Conservation (phyloP, 2,888 invertebrate species). For the Julus scanicus region DNA sequence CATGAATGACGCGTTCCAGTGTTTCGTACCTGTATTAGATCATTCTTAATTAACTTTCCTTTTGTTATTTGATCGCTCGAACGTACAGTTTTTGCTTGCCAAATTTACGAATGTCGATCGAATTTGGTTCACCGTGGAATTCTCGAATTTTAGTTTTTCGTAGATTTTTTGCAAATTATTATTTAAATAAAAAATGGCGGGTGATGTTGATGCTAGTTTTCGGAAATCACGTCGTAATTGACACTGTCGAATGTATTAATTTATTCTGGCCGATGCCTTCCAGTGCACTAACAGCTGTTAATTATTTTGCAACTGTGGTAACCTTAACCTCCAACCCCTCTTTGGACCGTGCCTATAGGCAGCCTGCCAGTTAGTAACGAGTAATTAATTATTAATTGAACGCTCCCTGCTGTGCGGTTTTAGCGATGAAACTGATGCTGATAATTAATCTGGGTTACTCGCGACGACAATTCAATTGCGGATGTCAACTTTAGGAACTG, state of each 20-base stretch:
- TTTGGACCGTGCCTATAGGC: conserved; percentile 2
- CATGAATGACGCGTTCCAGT: not conserved
- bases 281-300: not conserved
- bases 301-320: not conserved
- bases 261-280: not conserved
- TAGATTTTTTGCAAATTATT: not conserved
- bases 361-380: not conserved
- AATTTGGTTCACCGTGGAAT: not conserved
- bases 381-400: not conserved
- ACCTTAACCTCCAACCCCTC: conserved; percentile 8
- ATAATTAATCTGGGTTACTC: not conserved
- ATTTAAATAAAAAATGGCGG: not conserved
- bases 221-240: not conserved
- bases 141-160: not conserved
- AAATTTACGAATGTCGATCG: not conserved
- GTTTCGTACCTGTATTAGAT: not conserved
- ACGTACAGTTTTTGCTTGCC: not conserved
- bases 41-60: not conserved
- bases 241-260: not conserved
- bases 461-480: not conserved
- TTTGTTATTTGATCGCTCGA: not conserved
- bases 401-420: not conserved
- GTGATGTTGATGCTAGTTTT: not conserved
- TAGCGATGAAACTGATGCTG: not conserved
- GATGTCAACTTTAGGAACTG: no score